A percentile compares a stretch with the other conserved stretches of the same genome.
Evolutionary conservation across 2,888 invertebrate species (phyloP).

Genomic region (Acleris sparsana): DNA sequence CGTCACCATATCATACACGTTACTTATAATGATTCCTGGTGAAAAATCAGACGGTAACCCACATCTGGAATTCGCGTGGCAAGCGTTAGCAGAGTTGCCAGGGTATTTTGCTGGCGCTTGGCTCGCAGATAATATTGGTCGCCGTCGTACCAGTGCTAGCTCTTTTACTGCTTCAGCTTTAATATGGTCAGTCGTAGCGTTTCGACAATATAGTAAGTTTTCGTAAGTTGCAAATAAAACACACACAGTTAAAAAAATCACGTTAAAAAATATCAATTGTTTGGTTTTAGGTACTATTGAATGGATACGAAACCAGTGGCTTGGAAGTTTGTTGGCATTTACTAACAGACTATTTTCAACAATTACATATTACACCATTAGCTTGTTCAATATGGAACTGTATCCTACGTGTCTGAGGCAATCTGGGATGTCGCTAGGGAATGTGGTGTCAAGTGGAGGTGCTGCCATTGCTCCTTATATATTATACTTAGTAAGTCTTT

Average conservation of each 20-base stretch:
- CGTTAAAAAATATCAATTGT: background rate
- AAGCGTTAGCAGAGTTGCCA: constrained; percentile 85
- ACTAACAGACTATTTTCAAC: constrained; percentile 80
- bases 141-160: constrained; percentile 54
- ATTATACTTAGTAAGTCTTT: constrained; percentile 78
- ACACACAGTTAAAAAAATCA: background rate
- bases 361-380: constrained; percentile 82
- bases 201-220: constrained; percentile 49
- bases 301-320: constrained; percentile 51
- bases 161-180: constrained; percentile 48
- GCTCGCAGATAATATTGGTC: constrained; percentile 60
- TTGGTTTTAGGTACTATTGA: constrained; percentile 30
- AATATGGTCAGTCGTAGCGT: constrained; percentile 51
- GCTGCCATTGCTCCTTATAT: constrained; percentile 85
- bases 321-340: constrained; percentile 66
- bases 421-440: constrained; percentile 85
- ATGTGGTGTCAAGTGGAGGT: constrained; percentile 80
- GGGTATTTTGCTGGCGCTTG: constrained; percentile 83
- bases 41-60: constrained; percentile 85
- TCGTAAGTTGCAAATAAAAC: background rate
- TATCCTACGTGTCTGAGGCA: constrained; percentile 87
- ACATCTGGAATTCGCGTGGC: constrained; percentile 85
- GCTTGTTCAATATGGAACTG: constrained; percentile 85
- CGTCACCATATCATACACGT: constrained; percentile 76
- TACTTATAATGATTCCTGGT: constrained; percentile 73